Evolutionary conservation across 2,888 invertebrate genomes (phyloP).

Genomic region (Apodemia hepburni): DNA sequence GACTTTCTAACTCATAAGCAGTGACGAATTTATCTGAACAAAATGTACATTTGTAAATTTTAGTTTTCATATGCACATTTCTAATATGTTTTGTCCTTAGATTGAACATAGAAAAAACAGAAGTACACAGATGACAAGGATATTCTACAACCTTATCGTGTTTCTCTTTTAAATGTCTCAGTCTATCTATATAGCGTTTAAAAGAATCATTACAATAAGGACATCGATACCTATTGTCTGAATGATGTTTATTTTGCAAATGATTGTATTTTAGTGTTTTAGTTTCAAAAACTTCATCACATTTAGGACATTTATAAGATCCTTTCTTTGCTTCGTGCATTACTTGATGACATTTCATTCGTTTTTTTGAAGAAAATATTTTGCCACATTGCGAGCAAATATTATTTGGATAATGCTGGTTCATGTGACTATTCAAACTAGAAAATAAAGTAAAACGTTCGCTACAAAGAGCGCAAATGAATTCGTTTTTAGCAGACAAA

Average conservation of each 20-base stretch:
- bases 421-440: conserved; percentile 61
- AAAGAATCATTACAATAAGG: conserved; percentile 57
- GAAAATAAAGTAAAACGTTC: conserved; percentile 53
- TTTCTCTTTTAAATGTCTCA: conserved; percentile 45
- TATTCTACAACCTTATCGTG: conserved; percentile 58
- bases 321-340: conserved; percentile 43
- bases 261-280: conserved; percentile 48
- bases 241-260: conserved; percentile 44
- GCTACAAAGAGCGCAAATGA: conserved; percentile 50
- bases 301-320: conserved; percentile 50
- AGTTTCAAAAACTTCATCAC: conserved; percentile 48
- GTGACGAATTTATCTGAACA: conserved; percentile 56
- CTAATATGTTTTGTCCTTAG: conserved; percentile 59
- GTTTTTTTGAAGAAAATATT: conserved; percentile 48
- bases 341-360: conserved; percentile 53
- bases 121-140: conserved; percentile 55
- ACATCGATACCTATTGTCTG: conserved; percentile 45
- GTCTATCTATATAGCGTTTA: conserved; percentile 51
- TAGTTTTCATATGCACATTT: conserved; percentile 55
- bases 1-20: conserved; percentile 48
- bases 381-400: conserved; percentile 67
- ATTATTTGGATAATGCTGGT: conserved; percentile 58
- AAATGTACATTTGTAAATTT: conserved; percentile 48
- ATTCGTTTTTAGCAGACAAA: conserved; percentile 43
- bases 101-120: conserved; percentile 57